These are phyloP conservation scores for Trematomus bernacchii DNA, from an alignment of 2,797 vertebrate genomes.

Conservation along the genomic window DNA sequence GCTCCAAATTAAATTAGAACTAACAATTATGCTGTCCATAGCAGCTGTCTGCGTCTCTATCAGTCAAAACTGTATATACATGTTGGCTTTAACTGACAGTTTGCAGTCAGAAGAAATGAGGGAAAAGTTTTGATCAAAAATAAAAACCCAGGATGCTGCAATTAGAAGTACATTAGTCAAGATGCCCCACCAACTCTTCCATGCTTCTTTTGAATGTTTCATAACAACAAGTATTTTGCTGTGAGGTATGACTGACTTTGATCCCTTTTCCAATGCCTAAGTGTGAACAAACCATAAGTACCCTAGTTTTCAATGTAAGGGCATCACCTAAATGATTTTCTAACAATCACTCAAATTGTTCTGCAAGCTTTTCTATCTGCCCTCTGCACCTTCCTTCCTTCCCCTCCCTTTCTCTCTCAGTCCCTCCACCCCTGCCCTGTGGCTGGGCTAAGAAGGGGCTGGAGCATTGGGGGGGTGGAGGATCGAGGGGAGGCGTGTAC, in stretches of 20 bases:
- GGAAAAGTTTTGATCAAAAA: slow-evolving; percentile 30
- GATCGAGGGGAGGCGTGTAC: slow-evolving; percentile 40
- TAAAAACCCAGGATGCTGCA: slow-evolving; percentile 27
- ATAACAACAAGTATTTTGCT: slow-evolving; percentile 1
- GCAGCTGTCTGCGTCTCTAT: slow-evolving; percentile 1
- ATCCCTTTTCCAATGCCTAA: background rate
- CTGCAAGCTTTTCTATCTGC: slow-evolving; percentile 38
- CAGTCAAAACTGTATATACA: slow-evolving; percentile 2
- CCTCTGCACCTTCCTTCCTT: slow-evolving; percentile 23
- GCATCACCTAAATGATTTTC: slow-evolving; percentile 24
- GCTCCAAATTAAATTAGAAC: background rate
- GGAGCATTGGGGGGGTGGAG: slow-evolving; percentile 17
- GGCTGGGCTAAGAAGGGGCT: slow-evolving; percentile 39
- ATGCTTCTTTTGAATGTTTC: slow-evolving; percentile 14
- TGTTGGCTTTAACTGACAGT: slow-evolving; percentile 30
- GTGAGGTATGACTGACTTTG: slow-evolving; percentile 10
- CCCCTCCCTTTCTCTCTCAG: slow-evolving; percentile 21
- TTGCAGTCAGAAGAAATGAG: slow-evolving; percentile 35
- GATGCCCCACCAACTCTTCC: slow-evolving; percentile 14
- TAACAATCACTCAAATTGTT: slow-evolving; percentile 14
- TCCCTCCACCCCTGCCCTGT: slow-evolving; percentile 51
- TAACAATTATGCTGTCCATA: background rate
- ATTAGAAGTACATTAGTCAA: slow-evolving; percentile 35
- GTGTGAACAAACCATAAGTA: slow-evolving; percentile 10
- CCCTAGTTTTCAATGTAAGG: background rate